Conservation (phyloP, 1,140 invertebrate species). For the Heliconius melpomene region DNA sequence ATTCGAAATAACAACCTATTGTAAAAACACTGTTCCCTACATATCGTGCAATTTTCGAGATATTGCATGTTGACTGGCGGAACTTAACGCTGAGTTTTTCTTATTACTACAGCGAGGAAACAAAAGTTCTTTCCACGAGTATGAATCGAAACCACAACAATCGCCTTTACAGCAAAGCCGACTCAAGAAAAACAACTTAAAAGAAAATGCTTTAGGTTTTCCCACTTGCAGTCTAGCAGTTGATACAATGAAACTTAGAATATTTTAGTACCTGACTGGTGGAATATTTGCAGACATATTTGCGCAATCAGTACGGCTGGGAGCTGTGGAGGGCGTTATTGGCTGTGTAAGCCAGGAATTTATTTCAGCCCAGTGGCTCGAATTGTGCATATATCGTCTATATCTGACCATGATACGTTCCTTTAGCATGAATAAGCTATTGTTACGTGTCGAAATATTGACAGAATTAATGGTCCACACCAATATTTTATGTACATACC, state of each 20-base stretch:
- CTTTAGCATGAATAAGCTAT: not conserved
- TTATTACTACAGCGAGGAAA: too few relatives aligned
- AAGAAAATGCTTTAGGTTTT: too few relatives aligned
- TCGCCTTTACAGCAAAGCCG: too few relatives aligned
- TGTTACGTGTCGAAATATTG: not conserved
- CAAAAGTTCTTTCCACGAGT: too few relatives aligned
- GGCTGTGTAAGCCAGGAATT: slow-evolving; percentile 22
- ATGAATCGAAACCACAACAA: too few relatives aligned
- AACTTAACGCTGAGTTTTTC: too few relatives aligned
- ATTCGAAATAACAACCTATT: too few relatives aligned
- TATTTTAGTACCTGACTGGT: not conserved
- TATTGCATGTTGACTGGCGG: too few relatives aligned
- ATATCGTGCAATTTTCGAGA: too few relatives aligned
- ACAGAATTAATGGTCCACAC: not conserved
- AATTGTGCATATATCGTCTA: slow-evolving; percentile 21
- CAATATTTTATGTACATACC: not conserved
- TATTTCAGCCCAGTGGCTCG: slow-evolving; percentile 31
- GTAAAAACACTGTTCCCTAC: not conserved
- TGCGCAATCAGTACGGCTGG: slow-evolving; percentile 25
- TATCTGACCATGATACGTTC: not conserved
- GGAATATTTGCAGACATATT: slow-evolving; percentile 25
- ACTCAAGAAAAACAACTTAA: too few relatives aligned
- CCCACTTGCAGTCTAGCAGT: too few relatives aligned
- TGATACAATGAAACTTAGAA: not conserved
- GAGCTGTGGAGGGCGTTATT: slow-evolving; percentile 17